Evolutionary conservation across 2,888 invertebrate genomes (phyloP).

Genomic region (Spisula solida): DNA sequence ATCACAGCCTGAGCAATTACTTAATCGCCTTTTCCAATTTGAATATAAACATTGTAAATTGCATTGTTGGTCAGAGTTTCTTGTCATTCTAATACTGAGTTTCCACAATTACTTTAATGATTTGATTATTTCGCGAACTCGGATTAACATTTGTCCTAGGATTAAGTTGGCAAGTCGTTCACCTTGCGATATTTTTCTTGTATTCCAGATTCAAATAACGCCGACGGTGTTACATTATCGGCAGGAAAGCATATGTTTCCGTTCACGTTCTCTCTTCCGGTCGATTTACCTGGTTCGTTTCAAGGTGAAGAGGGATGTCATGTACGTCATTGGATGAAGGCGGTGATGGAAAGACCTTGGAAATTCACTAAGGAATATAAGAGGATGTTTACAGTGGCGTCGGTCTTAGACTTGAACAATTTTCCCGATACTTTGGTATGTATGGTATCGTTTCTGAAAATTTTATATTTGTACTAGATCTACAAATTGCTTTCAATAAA

Average conservation of each 20-base stretch:
- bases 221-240: constrained; percentile 88
- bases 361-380: constrained; percentile 95
- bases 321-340: constrained; percentile 95
- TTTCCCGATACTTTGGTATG: constrained; percentile 75
- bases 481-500: no score
- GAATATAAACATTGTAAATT: no score
- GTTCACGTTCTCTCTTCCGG: constrained; percentile 92
- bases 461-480: no score
- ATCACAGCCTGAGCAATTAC: no score
- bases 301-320: constrained; percentile 80
- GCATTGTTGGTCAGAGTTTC: no score
- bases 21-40: no score
- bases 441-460: constrained; percentile 8
- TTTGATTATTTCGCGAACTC: not conserved
- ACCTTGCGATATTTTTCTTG: no score
- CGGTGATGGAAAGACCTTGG: constrained; percentile 93
- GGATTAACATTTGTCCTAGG: not conserved
- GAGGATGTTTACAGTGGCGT: constrained; percentile 93
- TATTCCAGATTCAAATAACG: constrained; percentile 25
- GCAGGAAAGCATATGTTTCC: constrained; percentile 93
- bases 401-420: constrained; percentile 93
- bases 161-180: no score
- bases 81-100: not conserved
- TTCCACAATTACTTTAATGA: not conserved
- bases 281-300: constrained; percentile 84